Conservation (phyloP, 2,888 invertebrate species). For the Epinotia ramella region DNA sequence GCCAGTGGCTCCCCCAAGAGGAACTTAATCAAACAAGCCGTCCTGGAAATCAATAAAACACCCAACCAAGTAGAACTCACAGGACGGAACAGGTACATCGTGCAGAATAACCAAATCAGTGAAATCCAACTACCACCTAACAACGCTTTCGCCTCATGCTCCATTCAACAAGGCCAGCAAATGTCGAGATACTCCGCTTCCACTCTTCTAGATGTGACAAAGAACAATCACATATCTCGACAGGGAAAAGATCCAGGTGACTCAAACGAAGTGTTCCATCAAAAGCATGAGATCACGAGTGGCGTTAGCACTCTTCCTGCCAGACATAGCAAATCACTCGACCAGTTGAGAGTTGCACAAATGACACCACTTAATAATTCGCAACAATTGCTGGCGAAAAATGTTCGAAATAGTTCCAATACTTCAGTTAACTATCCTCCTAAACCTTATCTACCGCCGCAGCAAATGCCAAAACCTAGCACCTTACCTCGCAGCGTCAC, state of each 20-base stretch:
- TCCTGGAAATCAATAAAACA: constrained; percentile 72
- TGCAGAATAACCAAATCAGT: constrained; percentile 83
- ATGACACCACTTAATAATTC: constrained; percentile 68
- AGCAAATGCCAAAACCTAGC: constrained; percentile 75
- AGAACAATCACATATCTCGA: constrained; percentile 64
- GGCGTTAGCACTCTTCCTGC: constrained; percentile 87
- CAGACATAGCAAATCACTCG: constrained; percentile 92
- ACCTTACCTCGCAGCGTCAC: constrained; percentile 82
- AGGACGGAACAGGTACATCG: constrained; percentile 80
- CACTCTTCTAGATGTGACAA: constrained; percentile 81
- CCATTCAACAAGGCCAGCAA: constrained; percentile 78
- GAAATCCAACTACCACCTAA: constrained; percentile 81
- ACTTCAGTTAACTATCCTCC: constrained; percentile 78
- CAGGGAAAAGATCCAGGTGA: constrained; percentile 67
- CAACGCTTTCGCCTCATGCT: constrained; percentile 73
- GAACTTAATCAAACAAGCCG: constrained; percentile 78
- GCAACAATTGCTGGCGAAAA: constrained; percentile 67
- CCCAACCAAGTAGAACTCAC: constrained; percentile 79
- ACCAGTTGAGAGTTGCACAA: constrained; percentile 88
- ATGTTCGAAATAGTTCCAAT: constrained; percentile 72
- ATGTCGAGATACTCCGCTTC: constrained; percentile 87
- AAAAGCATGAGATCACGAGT: constrained; percentile 76
- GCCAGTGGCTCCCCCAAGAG: constrained; percentile 77
- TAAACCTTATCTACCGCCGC: constrained; percentile 73
- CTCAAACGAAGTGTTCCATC: constrained; percentile 67